Base-by-base conservation (phyloP, 1,140 invertebrate species). In the Polyergus mexicanus region DNA sequence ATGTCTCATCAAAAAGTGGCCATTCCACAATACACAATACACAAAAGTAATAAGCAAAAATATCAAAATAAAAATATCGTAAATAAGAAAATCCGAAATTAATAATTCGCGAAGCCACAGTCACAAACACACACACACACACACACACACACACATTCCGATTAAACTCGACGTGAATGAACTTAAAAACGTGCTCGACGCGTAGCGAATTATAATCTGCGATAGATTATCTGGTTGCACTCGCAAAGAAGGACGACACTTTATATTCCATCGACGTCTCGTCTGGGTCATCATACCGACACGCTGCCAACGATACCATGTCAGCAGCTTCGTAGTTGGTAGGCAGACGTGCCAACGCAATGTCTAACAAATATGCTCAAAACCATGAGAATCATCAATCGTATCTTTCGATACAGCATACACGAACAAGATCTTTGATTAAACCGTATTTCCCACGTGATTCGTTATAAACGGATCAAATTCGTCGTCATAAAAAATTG, bases 251-350 rank as follows among this genome's bases (percentile, higher is more conserved):
- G 86, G 86, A 89, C 90, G 85, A 76, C 72, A 74, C 89, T 92
- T 91, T 77, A 81, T 93, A 93, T 93, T 93, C 92, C 72, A 74
- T 68, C 71, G 85, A 75, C 85, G 91, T 87, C 28, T 85, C 83
- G 91, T 90, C 84, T 88, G 88, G 88, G 83, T 92, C 91, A 89
- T 92, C 90, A 93, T 91, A 91, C 92, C 91, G 88, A 92, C 91
- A 91, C 89, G 89, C 91, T 88, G 87, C 86, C 90, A 83, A 86
- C 90, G 77, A 87, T 81, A 68, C 72, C 28, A n/a, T 38, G 74
- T 51, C 63, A 85, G 41, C 83, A 62, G 25, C 75, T 84, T 80
- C 74, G 84, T 90, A 90, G 71, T 90, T 93, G 92, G 90, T 90
- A 92, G 81, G 85, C 92, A 92, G 92, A 90, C 89, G 87, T 92